phyloP scores from a whole-genome alignment of 1,140 invertebrate genomes.

The Trichomalopsis sarcophagae region DNA sequence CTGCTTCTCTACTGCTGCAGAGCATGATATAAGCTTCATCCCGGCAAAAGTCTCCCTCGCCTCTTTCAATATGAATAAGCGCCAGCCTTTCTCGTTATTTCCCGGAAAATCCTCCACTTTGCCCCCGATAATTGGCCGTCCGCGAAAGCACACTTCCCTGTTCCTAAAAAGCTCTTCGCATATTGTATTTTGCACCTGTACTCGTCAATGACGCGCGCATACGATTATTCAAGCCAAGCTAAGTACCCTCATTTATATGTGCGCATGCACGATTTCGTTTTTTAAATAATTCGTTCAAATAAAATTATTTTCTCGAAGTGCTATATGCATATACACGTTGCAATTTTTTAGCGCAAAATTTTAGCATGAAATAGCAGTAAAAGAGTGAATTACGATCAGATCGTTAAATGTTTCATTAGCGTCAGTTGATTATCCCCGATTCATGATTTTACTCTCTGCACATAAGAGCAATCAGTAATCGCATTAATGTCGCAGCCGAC shows the following conservation, averaged over 20 bases:
- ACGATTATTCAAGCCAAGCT: background rate
- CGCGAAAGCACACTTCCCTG: background rate
- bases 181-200: background rate
- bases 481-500: constrained; percentile 27
- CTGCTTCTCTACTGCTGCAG: background rate
- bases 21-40: constrained; percentile 5
- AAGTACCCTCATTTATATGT: background rate
- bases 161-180: constrained; percentile 24
- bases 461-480: constrained; percentile 25
- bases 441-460: background rate
- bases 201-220: constrained; percentile 18
- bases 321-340: too few relatives aligned
- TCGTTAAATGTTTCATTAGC: constrained; percentile 1
- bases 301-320: background rate
- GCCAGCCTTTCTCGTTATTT: constrained; percentile 22
- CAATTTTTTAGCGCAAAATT: too few relatives aligned
- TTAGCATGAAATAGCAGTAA: background rate
- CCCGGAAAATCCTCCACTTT: constrained; percentile 19
- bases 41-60: background rate
- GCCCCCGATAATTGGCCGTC: constrained; percentile 33
- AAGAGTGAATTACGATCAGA: background rate
- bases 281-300: background rate
- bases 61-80: constrained; percentile 20
- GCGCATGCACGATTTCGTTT: background rate
- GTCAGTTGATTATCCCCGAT: background rate